Base-by-base conservation (phyloP, 2,113 vertebrate species). In the Bubo blakistoni region DNA sequence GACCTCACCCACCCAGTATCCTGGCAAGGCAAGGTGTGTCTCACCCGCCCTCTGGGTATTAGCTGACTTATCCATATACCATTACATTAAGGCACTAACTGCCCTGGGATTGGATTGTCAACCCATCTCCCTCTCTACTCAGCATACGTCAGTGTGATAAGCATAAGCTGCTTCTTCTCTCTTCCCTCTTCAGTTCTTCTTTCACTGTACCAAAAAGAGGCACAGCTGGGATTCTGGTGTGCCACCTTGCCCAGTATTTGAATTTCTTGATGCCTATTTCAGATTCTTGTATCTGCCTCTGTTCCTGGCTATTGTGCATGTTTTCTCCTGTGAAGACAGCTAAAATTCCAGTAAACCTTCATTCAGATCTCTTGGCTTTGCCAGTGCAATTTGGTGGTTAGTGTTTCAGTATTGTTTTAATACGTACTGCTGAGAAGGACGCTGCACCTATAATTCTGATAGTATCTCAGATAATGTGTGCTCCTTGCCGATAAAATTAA, bases 141-240 rank as follows among this genome's bases (percentile, higher is more conserved):
- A 19, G 34, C 44, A 32, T 3, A 20, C 26, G 16, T 20, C 4
- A 1, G 16, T 51, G 47, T 22, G 49, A 58, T 14, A 38, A 40
- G 34, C 22, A 71, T 78, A 78, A 71, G 15, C 59, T 11, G 16
- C 46, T 67, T 54, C 54, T 54, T 46, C 34, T 34, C 40, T 49
- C 30, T 54, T 40, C 21, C 12, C 21, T 40, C 16, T 11, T 27
- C 29, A 40, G 13, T 21, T 67, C 63, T 76, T 26, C 32, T 71
- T 65, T 58, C 34, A 26, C 71, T 47, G 16, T 65, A 36, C 30
- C 51, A 30, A 30, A 49, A 58, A 59, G 11, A 59, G 27, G 24
- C 2, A 3, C 0, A 0, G 21, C n/a, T 51, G 32, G n/a, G 73
- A 51, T 49, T 67, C n/a, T 55, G 30, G 18, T 61, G 42, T 11